Percentiles rank a stretch among this genome's conserved stretches.
phyloP scores from a whole-genome alignment of 2,797 vertebrate species.

The Cichlasoma orientale region DNA sequence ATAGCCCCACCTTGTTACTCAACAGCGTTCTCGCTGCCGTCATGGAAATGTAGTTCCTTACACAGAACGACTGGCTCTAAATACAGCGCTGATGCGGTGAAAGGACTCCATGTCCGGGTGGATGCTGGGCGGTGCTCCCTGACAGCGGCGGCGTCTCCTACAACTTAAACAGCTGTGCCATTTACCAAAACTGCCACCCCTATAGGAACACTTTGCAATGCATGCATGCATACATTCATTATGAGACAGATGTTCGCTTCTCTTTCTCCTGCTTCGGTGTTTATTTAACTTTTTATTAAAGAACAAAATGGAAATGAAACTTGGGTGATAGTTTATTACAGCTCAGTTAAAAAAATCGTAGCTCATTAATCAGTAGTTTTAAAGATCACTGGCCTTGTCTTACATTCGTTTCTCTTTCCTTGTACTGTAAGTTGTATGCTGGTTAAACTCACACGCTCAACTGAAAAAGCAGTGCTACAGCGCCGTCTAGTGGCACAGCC shows the following conservation, averaged over 20 bases:
- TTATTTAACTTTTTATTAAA: not conserved
- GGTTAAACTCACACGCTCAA: not conserved
- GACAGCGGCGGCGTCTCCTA: not conserved
- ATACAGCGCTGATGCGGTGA: not conserved
- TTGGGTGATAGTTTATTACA: not conserved
- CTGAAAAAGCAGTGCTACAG: not conserved
- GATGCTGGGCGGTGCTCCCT: constrained; percentile 28
- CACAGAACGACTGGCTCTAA: not conserved
- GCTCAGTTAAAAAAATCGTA: not conserved
- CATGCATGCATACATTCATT: not conserved
- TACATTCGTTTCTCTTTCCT: not conserved
- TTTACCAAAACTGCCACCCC: not conserved
- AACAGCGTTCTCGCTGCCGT: constrained; percentile 35
- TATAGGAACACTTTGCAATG: not conserved
- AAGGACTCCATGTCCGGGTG: constrained; percentile 68
- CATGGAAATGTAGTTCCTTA: constrained; percentile 77
- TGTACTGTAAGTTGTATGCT: not conserved
- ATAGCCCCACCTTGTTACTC: constrained; percentile 68
- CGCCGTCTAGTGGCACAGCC: constrained; percentile 44
- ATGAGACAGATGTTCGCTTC: not conserved
- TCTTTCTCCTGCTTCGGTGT: not conserved
- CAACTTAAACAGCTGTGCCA: constrained; percentile 18
- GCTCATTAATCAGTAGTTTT: too few relatives aligned
- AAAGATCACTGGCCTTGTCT: not conserved
- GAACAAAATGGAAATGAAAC: not conserved